phyloP scores from a whole-genome alignment of 2,797 vertebrate genomes.

The Holocentrus rufus region DNA sequence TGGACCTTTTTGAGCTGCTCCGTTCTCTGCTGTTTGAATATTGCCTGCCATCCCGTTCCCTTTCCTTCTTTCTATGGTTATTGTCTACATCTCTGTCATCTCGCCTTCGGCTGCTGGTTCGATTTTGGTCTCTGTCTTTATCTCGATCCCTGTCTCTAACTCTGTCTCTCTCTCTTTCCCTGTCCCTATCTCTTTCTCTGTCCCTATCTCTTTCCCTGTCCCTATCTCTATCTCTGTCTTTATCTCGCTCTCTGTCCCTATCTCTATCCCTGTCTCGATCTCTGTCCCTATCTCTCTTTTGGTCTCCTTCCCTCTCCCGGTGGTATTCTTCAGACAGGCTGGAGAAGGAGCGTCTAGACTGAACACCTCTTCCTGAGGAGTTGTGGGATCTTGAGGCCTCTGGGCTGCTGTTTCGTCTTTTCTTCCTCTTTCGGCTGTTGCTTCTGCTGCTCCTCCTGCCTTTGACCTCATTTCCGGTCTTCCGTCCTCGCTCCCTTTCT shows the following conservation, averaged over 20 bases:
- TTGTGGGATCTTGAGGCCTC: constrained; percentile 76
- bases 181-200: constrained; percentile 69
- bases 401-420: constrained; percentile 70
- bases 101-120: constrained; percentile 78
- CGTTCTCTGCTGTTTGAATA: constrained; percentile 74
- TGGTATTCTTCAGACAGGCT: constrained; percentile 75
- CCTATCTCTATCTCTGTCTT: constrained; percentile 51
- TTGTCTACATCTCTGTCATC: constrained; percentile 73
- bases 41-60: constrained; percentile 60
- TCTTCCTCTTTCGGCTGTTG: constrained; percentile 79
- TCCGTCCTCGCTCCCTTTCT: constrained; percentile 65
- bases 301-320: constrained; percentile 50
- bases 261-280: constrained; percentile 50
- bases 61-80: constrained; percentile 73
- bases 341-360: constrained; percentile 80
- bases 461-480: constrained; percentile 66
- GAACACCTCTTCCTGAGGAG: constrained; percentile 73
- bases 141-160: constrained; percentile 45
- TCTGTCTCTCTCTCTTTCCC: constrained; percentile 76
- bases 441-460: constrained; percentile 74
- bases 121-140: constrained; percentile 68
- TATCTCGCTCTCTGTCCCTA: constrained; percentile 51
- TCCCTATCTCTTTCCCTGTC: constrained; percentile 66
- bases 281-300: constrained; percentile 61
- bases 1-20: constrained; percentile 76